These are phyloP conservation scores for Fulmarus glacialis DNA, from an alignment of 2,113 vertebrate genomes.

Conservation along the genomic window DNA sequence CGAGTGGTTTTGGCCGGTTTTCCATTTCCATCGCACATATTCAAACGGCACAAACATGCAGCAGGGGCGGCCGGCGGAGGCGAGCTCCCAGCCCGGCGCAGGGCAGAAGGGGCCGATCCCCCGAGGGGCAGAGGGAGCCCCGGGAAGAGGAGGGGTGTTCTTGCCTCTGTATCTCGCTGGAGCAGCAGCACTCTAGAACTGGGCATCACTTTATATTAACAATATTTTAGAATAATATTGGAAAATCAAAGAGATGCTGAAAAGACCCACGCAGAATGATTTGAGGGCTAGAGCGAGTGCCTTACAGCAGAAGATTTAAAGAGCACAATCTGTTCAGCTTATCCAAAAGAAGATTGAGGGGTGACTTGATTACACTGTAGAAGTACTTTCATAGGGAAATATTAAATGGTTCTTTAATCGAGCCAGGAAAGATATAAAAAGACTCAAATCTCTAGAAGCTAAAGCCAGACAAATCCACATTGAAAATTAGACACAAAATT, in stretches of 20 bases:
- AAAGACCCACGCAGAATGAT: neutral
- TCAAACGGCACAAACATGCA: rapidly evolving
- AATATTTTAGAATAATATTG: rapidly evolving
- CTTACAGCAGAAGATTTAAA: neutral
- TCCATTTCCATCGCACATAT: rapidly evolving
- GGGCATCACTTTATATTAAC: rapidly evolving
- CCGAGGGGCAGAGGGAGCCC: neutral
- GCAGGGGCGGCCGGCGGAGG: too few species aligned
- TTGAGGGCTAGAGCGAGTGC: neutral
- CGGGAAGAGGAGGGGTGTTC: neutral
- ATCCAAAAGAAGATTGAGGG: neutral
- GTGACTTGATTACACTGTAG: neutral
- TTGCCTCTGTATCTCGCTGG: rapidly evolving
- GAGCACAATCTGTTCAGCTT: neutral
- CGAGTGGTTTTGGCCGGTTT: rapidly evolving
- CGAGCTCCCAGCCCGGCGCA: neutral
- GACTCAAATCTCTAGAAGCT: neutral
- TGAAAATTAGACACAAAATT: neutral
- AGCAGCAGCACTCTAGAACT: neutral
- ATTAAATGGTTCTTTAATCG: neutral
- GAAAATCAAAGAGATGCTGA: neutral
- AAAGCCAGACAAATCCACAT: neutral
- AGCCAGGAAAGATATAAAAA: neutral
- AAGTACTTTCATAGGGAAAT: neutral
- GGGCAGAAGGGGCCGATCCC: rapidly evolving